Percentiles rank a stretch among this genome's conserved stretches.
Evolutionary conservation across 2,797 vertebrate species (phyloP).

Genomic region (Petrocephalus sullivani): DNA sequence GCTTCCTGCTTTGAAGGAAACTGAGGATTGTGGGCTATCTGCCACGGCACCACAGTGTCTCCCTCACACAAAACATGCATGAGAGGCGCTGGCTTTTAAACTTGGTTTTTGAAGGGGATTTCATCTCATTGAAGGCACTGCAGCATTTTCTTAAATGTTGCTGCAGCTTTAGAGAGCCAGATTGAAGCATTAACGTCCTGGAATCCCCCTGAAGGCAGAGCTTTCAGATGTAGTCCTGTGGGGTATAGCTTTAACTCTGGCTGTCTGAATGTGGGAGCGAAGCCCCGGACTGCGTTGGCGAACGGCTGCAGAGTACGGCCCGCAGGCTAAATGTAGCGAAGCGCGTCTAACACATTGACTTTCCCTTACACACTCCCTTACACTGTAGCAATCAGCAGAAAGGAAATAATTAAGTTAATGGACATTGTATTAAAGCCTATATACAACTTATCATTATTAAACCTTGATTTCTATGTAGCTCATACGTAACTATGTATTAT

Average conservation of each 20-base stretch:
- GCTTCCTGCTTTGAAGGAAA: neutral
- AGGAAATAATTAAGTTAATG: constrained; percentile 6
- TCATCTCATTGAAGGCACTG: neutral
- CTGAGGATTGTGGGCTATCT: constrained; percentile 1
- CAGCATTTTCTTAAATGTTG: constrained; percentile 15
- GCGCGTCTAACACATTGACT: neutral
- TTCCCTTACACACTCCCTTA: neutral
- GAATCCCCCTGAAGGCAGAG: constrained; percentile 14
- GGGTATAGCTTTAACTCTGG: constrained; percentile 6
- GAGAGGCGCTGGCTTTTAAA: constrained; percentile 9
- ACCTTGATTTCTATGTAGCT: neutral
- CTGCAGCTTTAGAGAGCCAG: neutral
- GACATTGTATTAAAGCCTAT: neutral
- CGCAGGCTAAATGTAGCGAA: neutral
- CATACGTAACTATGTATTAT: neutral
- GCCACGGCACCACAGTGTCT: neutral
- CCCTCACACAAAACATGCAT: neutral
- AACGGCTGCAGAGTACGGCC: neutral
- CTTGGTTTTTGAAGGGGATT: constrained; percentile 5
- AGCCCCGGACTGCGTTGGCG: neutral
- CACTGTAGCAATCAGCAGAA: neutral
- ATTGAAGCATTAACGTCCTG: constrained; percentile 1
- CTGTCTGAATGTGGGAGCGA: constrained; percentile 14
- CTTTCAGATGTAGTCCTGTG: constrained; percentile 14
- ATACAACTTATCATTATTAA: neutral